phyloP scores from a whole-genome alignment of 2,113 vertebrate genomes.

The Phyllopteryx taeniolatus region DNA sequence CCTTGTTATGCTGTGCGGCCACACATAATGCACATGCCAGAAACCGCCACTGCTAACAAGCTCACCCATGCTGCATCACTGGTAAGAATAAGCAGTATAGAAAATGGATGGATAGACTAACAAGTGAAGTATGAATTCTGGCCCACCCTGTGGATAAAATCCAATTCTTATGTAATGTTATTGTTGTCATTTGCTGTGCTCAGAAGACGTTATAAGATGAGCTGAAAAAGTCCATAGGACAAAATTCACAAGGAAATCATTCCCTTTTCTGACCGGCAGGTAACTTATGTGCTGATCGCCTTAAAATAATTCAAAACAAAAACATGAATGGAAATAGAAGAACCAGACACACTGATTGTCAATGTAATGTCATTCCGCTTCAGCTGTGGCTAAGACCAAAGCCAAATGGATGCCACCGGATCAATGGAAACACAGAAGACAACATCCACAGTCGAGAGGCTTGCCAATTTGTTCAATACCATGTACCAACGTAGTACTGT shows the following conservation, averaged over 20 bases:
- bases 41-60: no score
- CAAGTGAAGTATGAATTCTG: no score
- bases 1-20: no score
- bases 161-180: no score
- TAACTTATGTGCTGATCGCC: not conserved
- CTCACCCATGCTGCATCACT: no score
- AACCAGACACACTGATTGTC: conserved; percentile 35
- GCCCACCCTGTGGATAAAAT: no score
- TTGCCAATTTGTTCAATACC: conserved; percentile 51
- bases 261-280: not conserved
- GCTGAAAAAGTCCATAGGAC: not conserved
- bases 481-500: conserved; percentile 26
- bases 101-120: no score
- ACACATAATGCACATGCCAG: no score
- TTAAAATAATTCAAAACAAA: not conserved
- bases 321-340: conserved; percentile 18
- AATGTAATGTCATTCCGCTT: conserved; percentile 57
- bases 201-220: no score
- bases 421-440: conserved; percentile 53
- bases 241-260: not conserved
- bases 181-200: no score
- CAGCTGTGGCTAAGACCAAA: conserved; percentile 34
- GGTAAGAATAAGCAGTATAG: no score
- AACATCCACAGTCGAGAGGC: conserved; percentile 12
- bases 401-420: conserved; percentile 33